Base-by-base conservation (phyloP, 2,888 invertebrate species). In the Tenthredo notha region DNA sequence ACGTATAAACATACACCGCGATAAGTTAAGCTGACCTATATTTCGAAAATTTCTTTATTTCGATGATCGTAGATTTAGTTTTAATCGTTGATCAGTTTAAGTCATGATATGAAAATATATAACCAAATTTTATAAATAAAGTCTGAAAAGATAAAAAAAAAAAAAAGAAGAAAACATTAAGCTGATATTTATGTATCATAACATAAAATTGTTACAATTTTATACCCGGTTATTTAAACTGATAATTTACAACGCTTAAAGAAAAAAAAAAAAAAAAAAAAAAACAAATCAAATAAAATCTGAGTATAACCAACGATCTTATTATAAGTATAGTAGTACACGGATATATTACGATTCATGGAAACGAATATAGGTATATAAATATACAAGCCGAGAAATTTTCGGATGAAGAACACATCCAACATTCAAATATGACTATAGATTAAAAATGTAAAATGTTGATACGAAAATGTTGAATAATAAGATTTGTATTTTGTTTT, bases 21-120 rank as follows among this genome's bases (percentile, higher is more conserved):
- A 47, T 65, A 67, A 65, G 67, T 61, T 65, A 67, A 21, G 54
- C 29, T 37, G 84, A 84, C 72, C 72, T 33, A 70, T 82, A 33
- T 82, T 77, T 77, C 12, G 25, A 9, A 54, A 54, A 72, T 67
- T 33, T 1, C 67, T 67, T 67, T 18, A 4, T 33, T 33, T 67
- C 33, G 33, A 67, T 33, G 67, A 67, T 67, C 33, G 18, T 33
- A 12, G 12, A 18, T 67, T 9, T 25, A 67, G 67, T 67, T 29
- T 67, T 29, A 29, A 33, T 29, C 6, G 33, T 29, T 33, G 33
- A 67, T 67, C 33, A 25, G 33, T 40, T 21, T 2, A n/a, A n/a
- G 37, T 70, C 37, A n/a, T 37, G 70, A 70, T 18, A 33, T 37
- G 33, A 75, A 75, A 25, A 37, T 15, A 21, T 25, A 50, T 50